These are phyloP conservation scores for Pachyseris speciosa DNA, from an alignment of 64 coral and sea anemone species.

Conservation along the genomic window DNA sequence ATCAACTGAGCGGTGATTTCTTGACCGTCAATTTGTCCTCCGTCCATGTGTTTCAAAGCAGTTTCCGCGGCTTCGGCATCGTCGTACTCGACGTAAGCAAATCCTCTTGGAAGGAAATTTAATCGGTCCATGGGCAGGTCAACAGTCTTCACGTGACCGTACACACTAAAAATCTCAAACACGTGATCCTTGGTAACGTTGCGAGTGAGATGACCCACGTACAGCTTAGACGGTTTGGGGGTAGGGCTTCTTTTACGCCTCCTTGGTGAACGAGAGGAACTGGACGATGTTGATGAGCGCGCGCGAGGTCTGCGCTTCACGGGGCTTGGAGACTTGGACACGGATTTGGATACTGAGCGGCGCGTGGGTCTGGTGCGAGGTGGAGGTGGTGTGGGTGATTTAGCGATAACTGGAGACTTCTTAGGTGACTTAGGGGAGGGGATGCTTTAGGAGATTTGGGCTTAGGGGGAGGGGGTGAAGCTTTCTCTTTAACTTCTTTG, in stretches of 20 bases:
- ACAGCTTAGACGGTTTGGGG: conserved; percentile 88
- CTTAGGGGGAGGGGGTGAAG: conserved; percentile 70
- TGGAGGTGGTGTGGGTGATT: conserved; percentile 71
- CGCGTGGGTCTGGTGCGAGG: conserved; percentile 44
- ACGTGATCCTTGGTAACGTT: conserved; percentile 97
- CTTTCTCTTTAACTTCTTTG: conserved; percentile 91
- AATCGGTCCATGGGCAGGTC: conserved; percentile 92
- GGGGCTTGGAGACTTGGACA: conserved; percentile 60
- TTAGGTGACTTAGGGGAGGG: conserved; percentile 44
- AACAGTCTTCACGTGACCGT: conserved; percentile 92
- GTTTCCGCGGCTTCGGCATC: conserved; percentile 85
- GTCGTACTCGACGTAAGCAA: conserved; percentile 95
- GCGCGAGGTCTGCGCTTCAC: conserved; percentile 64
- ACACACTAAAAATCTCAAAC: conserved; percentile 96
- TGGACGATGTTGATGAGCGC: conserved; percentile 75
- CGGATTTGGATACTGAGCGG: conserved; percentile 79
- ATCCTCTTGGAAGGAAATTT: conserved; percentile 88
- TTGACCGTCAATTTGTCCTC: conserved; percentile 96
- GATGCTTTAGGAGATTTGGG: conserved; percentile 60
- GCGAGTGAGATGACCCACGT: conserved; percentile 86
- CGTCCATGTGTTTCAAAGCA: conserved; percentile 97
- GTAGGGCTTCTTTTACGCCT: conserved; percentile 86
- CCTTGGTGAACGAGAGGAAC: conserved; percentile 85
- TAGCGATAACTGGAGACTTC: conserved; percentile 6
- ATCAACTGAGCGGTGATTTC: conserved; percentile 90